Evolutionary conservation across 2,888 invertebrate genomes (phyloP), one percentile per base, ranked within the genome.

Genomic region (Drosophila mettleri): DNA sequence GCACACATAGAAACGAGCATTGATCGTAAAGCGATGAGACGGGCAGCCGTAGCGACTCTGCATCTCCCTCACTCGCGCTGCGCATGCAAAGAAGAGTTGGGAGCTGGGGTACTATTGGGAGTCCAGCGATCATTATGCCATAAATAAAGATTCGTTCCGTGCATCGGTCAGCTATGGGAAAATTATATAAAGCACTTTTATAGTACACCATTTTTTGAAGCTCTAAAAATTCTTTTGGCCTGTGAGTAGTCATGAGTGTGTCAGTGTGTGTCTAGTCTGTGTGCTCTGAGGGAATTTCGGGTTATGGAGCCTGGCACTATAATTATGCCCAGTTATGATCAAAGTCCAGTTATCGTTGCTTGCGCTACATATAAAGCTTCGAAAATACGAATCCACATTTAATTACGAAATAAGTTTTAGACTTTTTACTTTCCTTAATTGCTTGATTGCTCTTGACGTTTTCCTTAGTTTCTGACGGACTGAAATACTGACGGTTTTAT

Each of bases 141-240:
- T 86, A 86, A 86, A 86, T 86, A 88, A 86, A 86, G 86, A 86
- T 86, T 88, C 86, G 86, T 86, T 86, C 86, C 84, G 55, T 81
- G 80, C 74, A 71, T 72, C 59, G 59, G 55, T 52, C 51, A 65
- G 74, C 86, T 87, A 87, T 85, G 88, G 79, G 88, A 86, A 85
- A 75, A 78, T 71, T 73, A 78, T 79, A 78, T 78, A 69, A 80
- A 73, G 75, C 76, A 80, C 72, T 79, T 79, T 79, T 77, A 78
- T 78, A 79, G 73, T 76, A 67, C 69, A 55, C 43, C 77, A 54
- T 59, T 65, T 55, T 45, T 52, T 59, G 43, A 64, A 70, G 70
- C 75, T 70, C 66, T 74, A 49, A 69, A 67, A 61, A 24, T 43
- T 55, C 39, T 59, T 27, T 36, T 60, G 16, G 34, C 34, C 22